Base-by-base conservation (phyloP, 1,140 invertebrate species). In the Pachypsylla venusta region DNA sequence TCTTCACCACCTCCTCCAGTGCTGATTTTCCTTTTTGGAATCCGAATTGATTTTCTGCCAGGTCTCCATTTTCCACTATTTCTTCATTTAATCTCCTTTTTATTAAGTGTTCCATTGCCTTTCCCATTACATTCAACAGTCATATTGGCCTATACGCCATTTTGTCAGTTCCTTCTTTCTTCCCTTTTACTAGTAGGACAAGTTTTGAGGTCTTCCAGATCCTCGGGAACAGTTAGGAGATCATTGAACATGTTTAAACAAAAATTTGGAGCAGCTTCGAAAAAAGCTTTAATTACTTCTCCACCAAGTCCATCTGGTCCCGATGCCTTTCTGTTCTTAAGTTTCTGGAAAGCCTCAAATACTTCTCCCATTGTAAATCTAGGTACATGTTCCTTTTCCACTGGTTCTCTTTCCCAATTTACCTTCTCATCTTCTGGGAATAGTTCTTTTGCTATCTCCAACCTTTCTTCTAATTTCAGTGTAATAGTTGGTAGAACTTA, bases 251-350 rank as follows among this genome's bases (percentile, higher is more conserved):
- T 35, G 7, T 35, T 35, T 7, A 35, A 7, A 35, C 30, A 35
- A 35, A 35, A 7, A 35, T 35, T 35, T 35, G 30, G 30, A 10
- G n/a, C 30, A 35, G 30, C 30, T 35, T 35, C 30, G n/a, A 35
- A 35, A 35, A 61, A 25, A 27, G 26, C 22, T 42, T 62, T 60
- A 25, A 54, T 56, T 12, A 62, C 56, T 53, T 57, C 57, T 19
- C 62, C 61, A 16, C 19, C 19, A 35, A 62, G 54, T 19, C 59
- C 59, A 60, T 64, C 63, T 4, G 61, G 57, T 1, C 63, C 63
- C 2, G 63, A 59, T 54, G 63, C 48, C 57, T 64, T 64, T 14
- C 53, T 48, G n/a, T 16, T 60, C 42, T 60, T 62, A n/a, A 25
- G 10, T 14, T 59, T 53, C 12, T 57, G 16, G 2, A 62, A 40